phyloP scores from a whole-genome alignment of 64 coral and sea anemone genomes.

The Porites lutea region DNA sequence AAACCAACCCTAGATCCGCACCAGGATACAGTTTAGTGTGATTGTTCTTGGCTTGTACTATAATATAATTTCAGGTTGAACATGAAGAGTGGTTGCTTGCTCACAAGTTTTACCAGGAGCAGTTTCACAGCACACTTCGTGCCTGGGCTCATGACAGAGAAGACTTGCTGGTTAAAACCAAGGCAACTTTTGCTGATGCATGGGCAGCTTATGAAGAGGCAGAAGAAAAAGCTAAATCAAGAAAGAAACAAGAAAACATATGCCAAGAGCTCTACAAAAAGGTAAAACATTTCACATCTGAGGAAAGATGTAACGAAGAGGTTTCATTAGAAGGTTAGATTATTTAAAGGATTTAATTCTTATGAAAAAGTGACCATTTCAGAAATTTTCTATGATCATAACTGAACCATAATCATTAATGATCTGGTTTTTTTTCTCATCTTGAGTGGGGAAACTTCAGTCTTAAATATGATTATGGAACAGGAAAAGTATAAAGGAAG shows the following conservation, averaged over 20 bases:
- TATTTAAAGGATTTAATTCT: no score
- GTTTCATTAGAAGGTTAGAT: neutral
- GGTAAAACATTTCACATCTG: constrained; percentile 15
- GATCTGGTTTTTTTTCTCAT: no score
- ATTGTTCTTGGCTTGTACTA: no score
- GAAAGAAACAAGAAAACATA: constrained; percentile 85
- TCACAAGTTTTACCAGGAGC: constrained; percentile 89
- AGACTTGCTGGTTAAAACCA: constrained; percentile 84
- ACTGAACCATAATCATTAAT: no score
- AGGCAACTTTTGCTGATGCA: constrained; percentile 92
- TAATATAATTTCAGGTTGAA: constrained; percentile 75
- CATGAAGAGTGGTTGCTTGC: constrained; percentile 92
- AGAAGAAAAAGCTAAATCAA: constrained; percentile 64
- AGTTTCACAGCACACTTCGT: constrained; percentile 58
- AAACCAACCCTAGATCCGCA: no score
- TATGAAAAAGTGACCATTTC: no score
- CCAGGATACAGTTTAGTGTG: no score
- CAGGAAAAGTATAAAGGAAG: no score
- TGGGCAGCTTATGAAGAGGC: constrained; percentile 83
- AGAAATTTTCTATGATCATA: no score
- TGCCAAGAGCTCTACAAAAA: constrained; percentile 95
- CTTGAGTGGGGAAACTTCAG: no score
- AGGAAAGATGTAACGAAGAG: no score
- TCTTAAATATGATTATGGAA: no score
- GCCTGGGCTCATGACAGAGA: constrained; percentile 85